Evolutionary conservation across 2,797 vertebrate genomes (phyloP).

Genomic region (Philypnodon macrostomus): DNA sequence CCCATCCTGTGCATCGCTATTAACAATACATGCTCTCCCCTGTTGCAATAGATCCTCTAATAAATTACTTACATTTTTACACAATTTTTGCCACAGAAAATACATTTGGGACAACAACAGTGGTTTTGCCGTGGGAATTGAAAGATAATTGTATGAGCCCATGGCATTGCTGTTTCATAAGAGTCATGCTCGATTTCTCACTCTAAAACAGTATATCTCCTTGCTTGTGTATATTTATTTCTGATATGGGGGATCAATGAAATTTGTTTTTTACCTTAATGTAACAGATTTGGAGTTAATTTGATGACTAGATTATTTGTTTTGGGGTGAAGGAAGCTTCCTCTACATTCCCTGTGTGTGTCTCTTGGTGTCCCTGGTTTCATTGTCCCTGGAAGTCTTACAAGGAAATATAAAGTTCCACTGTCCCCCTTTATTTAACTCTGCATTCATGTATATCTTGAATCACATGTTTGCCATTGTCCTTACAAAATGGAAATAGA

Average conservation of each 20-base stretch:
- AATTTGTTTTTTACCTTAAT: no score
- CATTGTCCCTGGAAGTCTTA: no score
- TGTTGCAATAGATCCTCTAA: constrained; percentile 54
- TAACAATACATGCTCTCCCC: constrained; percentile 28
- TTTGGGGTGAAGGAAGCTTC: no score
- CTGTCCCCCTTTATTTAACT: no score
- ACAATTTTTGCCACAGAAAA: constrained; percentile 46
- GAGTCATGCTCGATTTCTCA: constrained; percentile 66
- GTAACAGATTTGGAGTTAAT: no score
- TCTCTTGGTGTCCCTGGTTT: no score
- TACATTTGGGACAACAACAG: constrained; percentile 61
- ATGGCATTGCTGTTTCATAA: constrained; percentile 66
- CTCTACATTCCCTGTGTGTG: no score
- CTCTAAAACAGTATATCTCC: constrained; percentile 47
- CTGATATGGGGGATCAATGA: no score
- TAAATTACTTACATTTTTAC: constrained; percentile 63
- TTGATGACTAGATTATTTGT: no score
- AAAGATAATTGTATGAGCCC: constrained; percentile 70
- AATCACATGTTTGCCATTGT: constrained; percentile 50
- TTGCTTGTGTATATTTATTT: constrained; percentile 61
- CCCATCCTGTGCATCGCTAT: constrained; percentile 14
- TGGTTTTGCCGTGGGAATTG: constrained; percentile 65
- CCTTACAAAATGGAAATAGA: constrained; percentile 65
- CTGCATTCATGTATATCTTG: constrained; percentile 59
- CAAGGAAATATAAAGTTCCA: no score